A percentile compares a stretch with the other conserved stretches of the same genome.
Evolutionary conservation across 1,140 invertebrate species (phyloP).

Genomic region (Muscidifurax raptorellus): DNA sequence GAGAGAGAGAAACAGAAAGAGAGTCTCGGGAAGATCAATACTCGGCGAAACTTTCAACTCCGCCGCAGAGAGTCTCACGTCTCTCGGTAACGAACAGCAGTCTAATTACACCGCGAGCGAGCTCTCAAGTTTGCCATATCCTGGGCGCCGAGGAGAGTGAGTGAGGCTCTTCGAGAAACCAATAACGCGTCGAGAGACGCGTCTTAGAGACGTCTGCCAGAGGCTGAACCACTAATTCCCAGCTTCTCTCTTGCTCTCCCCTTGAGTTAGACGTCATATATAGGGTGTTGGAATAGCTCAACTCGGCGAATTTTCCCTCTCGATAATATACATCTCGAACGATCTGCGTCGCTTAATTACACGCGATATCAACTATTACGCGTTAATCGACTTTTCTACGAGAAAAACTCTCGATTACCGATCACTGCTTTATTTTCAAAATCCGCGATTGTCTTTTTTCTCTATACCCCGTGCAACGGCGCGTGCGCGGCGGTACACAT

Average conservation of each 20-base stretch:
- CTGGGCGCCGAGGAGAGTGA: not conserved
- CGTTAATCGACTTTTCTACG: too few relatives aligned
- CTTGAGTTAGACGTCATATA: constrained; percentile 72
- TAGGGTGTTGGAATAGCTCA: not conserved
- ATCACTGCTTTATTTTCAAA: too few relatives aligned
- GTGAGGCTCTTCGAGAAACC: constrained; percentile 62
- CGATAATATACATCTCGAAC: not conserved
- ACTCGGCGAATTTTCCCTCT: not conserved
- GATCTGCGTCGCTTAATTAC: not conserved
- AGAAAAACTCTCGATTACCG: too few relatives aligned
- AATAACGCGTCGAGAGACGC: constrained; percentile 65
- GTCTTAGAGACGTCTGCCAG: constrained; percentile 61
- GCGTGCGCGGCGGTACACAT: not conserved
- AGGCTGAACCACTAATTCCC: constrained; percentile 70
- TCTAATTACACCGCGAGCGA: constrained; percentile 73
- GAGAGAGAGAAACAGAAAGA: too few relatives aligned
- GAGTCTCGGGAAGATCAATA: not conserved
- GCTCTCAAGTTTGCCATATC: constrained; percentile 30
- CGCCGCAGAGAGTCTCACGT: constrained; percentile 30
- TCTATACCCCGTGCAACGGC: not conserved
- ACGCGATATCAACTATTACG: not conserved
- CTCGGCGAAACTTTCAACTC: constrained; percentile 57
- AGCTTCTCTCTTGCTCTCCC: constrained; percentile 55
- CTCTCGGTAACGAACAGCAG: constrained; percentile 70
- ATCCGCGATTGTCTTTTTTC: too few relatives aligned